These are phyloP conservation scores for Pollachius pollachius DNA, from an alignment of 2,113 vertebrate species.

Conservation along the genomic window DNA sequence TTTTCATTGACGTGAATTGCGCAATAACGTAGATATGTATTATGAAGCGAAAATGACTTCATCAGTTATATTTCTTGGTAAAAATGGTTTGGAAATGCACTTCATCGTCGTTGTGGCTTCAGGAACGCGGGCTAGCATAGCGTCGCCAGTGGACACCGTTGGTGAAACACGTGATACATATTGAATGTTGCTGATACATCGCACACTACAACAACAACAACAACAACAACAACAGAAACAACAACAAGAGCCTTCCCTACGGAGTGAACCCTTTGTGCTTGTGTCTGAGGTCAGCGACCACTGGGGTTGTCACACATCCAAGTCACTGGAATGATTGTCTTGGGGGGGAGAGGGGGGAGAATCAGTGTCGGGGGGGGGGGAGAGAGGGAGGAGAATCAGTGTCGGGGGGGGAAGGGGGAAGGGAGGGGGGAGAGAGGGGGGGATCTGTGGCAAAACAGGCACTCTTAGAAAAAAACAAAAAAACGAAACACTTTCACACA, in stretches of 20 bases:
- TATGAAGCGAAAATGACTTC: constrained; percentile 15
- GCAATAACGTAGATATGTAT: not conserved
- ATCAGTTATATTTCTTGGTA: not conserved
- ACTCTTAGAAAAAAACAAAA: constrained; percentile 49
- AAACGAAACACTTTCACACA: constrained; percentile 40
- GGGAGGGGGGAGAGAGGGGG: too few species aligned
- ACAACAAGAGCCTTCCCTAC: too few species aligned
- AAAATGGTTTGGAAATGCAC: too few species aligned
- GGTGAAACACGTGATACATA: too few species aligned
- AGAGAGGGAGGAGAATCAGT: constrained; percentile 15
- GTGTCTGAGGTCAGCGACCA: constrained; percentile 37
- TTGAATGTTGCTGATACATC: too few species aligned
- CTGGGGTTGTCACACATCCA: constrained; percentile 10
- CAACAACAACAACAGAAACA: too few species aligned
- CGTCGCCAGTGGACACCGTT: too few species aligned
- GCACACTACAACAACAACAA: too few species aligned
- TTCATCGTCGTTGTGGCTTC: too few species aligned
- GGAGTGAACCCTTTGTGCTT: not conserved
- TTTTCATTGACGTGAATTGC: constrained; percentile 1
- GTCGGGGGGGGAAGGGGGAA: constrained; percentile 19
- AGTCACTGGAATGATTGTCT: constrained; percentile 16
- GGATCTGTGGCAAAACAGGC: constrained; percentile 48
- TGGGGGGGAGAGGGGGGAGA: constrained; percentile 11
- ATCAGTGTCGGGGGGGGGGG: constrained; percentile 26
- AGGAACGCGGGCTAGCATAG: too few species aligned